Conservation (phyloP, 2,888 invertebrate species). For the Philonicus albiceps region DNA sequence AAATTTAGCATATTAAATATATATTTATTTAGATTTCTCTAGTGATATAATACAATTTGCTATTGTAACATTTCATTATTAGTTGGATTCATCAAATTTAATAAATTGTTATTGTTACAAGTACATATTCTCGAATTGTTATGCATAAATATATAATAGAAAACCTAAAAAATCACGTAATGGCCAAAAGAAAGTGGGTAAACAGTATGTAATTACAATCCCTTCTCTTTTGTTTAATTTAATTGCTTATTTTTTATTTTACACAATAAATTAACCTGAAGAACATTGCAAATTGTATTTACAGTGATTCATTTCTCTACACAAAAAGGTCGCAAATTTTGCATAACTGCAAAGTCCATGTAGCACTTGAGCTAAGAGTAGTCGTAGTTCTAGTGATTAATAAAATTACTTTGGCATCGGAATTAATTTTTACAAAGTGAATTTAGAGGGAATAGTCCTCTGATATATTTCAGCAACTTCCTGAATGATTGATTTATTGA, state of each 20-base stretch:
- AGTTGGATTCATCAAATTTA: slow-evolving; percentile 5
- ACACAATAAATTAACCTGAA: neutral
- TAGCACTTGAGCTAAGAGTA: neutral
- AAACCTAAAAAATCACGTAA: slow-evolving; percentile 13
- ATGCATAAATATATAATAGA: neutral
- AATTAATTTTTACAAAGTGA: slow-evolving; percentile 29
- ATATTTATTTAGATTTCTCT: slow-evolving; percentile 37
- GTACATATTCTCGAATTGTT: neutral
- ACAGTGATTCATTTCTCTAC: neutral
- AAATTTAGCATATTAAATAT: slow-evolving; percentile 28
- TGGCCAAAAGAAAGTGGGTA: slow-evolving; percentile 12
- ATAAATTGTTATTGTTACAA: neutral
- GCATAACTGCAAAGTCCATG: neutral
- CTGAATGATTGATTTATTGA: slow-evolving; percentile 17
- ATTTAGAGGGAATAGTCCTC: neutral
- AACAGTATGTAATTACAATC: neutral
- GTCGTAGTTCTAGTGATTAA: neutral
- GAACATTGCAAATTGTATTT: neutral
- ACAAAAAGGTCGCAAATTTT: neutral
- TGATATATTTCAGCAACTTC: slow-evolving; percentile 15
- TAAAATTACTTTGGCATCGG: slow-evolving; percentile 24
- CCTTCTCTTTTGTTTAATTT: neutral
- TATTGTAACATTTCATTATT: slow-evolving; percentile 21
- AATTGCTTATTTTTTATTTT: neutral
- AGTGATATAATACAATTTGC: slow-evolving; percentile 29